Percentiles rank a stretch among this genome's conserved stretches.
These are phyloP conservation scores for Meandrusa payeni DNA, from an alignment of 2,888 invertebrate species.

Conservation along the genomic window DNA sequence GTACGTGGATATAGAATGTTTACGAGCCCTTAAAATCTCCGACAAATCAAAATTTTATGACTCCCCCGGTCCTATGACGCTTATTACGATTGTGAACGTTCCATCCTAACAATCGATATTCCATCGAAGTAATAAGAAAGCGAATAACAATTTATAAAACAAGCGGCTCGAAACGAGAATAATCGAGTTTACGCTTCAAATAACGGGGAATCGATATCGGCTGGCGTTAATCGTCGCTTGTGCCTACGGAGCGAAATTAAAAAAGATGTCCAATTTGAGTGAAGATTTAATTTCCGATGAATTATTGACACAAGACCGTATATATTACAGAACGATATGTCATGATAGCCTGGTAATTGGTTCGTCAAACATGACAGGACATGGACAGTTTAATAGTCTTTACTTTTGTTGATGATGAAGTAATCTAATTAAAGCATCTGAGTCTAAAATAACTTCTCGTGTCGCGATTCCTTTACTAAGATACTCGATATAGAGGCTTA, in stretches of 20 bases:
- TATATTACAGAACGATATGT: too few species aligned
- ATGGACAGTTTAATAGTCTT: too few species aligned
- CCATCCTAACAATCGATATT: constrained; percentile 9
- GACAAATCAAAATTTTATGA: neutral
- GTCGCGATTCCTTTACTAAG: too few species aligned
- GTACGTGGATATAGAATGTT: too few species aligned
- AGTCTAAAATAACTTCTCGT: too few species aligned
- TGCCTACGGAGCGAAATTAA: constrained; percentile 5
- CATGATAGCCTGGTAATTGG: too few species aligned
- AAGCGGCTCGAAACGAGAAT: constrained; percentile 30
- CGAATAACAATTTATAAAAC: constrained; percentile 27
- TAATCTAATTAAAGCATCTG: too few species aligned
- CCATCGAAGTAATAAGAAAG: constrained; percentile 12
- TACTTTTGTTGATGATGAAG: too few species aligned
- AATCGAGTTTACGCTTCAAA: constrained; percentile 32
- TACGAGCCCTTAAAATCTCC: neutral
- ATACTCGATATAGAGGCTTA: too few species aligned
- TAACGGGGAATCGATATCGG: constrained; percentile 32
- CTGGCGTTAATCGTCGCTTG: constrained; percentile 31
- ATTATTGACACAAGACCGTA: too few species aligned
- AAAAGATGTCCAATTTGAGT: neutral
- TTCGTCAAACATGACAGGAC: too few species aligned
- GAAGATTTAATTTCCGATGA: neutral
- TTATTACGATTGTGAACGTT: neutral
- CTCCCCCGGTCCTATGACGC: neutral